These are phyloP conservation scores for Petrocephalus microphthalmus DNA, from an alignment of 2,113 vertebrate species.

Conservation along the genomic window DNA sequence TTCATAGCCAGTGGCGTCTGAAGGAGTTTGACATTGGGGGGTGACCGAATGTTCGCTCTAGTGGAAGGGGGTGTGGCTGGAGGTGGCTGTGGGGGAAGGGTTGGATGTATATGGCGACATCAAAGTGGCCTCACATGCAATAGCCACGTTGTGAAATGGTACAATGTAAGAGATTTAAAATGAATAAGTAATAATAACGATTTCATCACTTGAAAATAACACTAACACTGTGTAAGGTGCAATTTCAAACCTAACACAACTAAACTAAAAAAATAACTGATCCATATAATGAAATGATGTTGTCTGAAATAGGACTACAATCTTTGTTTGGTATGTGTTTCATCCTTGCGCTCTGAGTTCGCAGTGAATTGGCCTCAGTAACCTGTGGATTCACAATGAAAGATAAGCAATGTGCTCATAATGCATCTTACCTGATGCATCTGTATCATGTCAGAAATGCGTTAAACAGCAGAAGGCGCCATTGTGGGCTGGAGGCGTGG, in stretches of 20 bases:
- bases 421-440: neutral
- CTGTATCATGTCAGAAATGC: neutral
- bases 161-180: neutral
- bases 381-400: neutral
- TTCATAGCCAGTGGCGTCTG: neutral
- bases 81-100: no score
- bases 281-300: neutral
- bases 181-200: neutral
- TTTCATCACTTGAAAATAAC: no score
- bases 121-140: neutral
- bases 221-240: neutral
- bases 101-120: neutral
- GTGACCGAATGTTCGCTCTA: neutral
- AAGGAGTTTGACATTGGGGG: neutral
- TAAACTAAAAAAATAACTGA: neutral
- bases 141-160: neutral
- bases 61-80: neutral
- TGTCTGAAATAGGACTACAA: neutral
- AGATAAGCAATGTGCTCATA: neutral
- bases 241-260: neutral
- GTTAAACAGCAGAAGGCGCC: no score
- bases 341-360: neutral
- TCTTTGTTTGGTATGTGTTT: neutral
- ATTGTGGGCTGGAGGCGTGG: no score
- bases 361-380: neutral